Conservation (phyloP, 2,113 vertebrate genomes). For the Carassius carassius region DNA sequence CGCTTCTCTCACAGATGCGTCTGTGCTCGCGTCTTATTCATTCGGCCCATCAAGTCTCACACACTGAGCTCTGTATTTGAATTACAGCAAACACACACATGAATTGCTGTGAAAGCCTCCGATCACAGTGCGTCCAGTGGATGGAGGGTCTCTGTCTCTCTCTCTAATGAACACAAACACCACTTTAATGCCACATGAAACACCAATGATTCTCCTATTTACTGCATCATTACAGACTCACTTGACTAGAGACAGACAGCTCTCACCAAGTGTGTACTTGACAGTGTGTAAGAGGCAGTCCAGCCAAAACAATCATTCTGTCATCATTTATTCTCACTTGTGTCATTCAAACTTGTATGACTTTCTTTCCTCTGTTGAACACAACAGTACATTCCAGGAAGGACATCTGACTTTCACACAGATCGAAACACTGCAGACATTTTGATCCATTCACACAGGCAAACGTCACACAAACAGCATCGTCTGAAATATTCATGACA, state of each 20-base stretch:
- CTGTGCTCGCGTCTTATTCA: neutral
- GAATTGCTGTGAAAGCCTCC: conserved; percentile 28
- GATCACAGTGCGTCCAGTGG: neutral
- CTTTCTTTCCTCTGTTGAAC: neutral
- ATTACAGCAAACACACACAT: conserved; percentile 18
- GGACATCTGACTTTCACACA: neutral
- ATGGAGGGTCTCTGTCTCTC: neutral
- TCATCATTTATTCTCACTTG: neutral
- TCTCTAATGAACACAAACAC: conserved; percentile 27
- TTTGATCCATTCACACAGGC: neutral
- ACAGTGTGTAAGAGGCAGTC: neutral
- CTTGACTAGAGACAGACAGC: neutral
- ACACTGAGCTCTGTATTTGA: neutral
- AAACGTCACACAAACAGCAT: neutral
- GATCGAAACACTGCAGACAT: neutral
- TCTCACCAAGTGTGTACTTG: too few species aligned
- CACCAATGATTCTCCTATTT: conserved; percentile 29
- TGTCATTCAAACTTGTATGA: neutral
- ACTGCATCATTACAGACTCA: conserved; percentile 3
- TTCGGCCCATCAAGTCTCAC: neutral
- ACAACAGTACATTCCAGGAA: neutral
- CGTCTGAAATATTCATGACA: neutral
- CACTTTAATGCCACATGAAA: conserved; percentile 44
- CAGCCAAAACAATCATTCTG: neutral
- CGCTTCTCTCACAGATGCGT: neutral